Conservation (phyloP, 2,113 vertebrate genomes). For the Neogale vison region DNA sequence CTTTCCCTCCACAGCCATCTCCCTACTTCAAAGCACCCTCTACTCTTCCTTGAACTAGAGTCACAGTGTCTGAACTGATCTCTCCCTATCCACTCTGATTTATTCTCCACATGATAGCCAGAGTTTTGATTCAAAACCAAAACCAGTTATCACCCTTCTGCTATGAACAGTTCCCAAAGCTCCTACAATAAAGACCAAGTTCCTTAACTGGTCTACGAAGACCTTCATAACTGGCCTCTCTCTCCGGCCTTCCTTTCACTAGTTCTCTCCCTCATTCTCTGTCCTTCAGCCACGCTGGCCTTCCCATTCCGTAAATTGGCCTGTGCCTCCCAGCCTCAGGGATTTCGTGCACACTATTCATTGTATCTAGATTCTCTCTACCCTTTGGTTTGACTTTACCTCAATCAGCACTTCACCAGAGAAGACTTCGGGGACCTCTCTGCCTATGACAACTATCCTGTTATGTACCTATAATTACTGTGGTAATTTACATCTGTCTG, state of each 20-base stretch:
- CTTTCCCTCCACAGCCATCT: background rate
- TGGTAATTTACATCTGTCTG: background rate
- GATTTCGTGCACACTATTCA: background rate
- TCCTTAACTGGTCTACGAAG: background rate
- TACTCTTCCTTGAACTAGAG: background rate
- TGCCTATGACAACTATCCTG: background rate
- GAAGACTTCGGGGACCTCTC: background rate
- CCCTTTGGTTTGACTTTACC: background rate
- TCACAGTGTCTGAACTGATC: background rate
- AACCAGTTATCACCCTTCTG: background rate
- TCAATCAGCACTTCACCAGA: background rate
- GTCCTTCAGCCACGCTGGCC: background rate
- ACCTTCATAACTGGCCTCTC: background rate
- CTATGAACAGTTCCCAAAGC: background rate
- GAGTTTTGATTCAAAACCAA: background rate
- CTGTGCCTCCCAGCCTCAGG: background rate
- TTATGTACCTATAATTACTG: background rate
- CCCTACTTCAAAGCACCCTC: background rate
- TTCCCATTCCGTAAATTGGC: background rate
- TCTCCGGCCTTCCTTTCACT: background rate
- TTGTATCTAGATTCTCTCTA: background rate
- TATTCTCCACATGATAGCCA: background rate
- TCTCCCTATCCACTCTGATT: background rate
- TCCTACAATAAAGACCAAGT: background rate
- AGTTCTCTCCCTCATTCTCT: background rate